Evolutionary conservation across 2,113 vertebrate species (phyloP), one percentile per base, ranked within the genome.

Genomic region (Apodemus sylvaticus): DNA sequence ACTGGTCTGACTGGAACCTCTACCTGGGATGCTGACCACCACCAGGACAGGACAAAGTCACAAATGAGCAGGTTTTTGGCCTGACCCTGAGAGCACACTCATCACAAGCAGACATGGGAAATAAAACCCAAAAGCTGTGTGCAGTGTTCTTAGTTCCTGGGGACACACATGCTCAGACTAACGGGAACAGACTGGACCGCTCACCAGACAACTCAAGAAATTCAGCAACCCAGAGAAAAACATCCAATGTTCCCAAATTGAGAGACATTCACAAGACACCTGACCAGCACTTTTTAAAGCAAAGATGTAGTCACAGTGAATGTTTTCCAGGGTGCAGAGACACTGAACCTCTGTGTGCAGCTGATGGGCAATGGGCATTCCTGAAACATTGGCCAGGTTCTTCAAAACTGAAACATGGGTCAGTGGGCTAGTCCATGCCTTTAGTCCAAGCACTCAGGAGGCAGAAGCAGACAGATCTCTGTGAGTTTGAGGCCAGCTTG

Each of bases 61-160:
- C 83, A 68, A 20, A 9, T 53, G 85, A 51, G 7, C 64, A 16
- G 20, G 22, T 34, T 2, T 36, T 34, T 22, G n/a, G 16, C 39
- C 20, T 48, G 29, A 66, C 20, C 10, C 64, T 5, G 12, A 26
- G 62, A 48, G 20, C 64, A 86, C 64, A 53, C 20, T 26, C 64
- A 86, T 11, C 4, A 45, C 19, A 12, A 68, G 48, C 1, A 36
- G 60, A 34, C 3, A 16, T 4, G 14, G 10, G 2, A 19, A 20
- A 64, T 20, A 7, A 66, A 85, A 34, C 31, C 17, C 12, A 14
- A n/a, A 58, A 39, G 3, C 51, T 36, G 55, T 16, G 9, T 4
- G 17, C 2, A 0, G 0, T 0, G 0, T 4, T 34, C 0, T 36
- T 1, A 26, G 48, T 62, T 26, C 0, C 24, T 0, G 0, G 95